Evolutionary conservation across 2,888 invertebrate genomes (phyloP).

Genomic region (Coenonympha glycerion): DNA sequence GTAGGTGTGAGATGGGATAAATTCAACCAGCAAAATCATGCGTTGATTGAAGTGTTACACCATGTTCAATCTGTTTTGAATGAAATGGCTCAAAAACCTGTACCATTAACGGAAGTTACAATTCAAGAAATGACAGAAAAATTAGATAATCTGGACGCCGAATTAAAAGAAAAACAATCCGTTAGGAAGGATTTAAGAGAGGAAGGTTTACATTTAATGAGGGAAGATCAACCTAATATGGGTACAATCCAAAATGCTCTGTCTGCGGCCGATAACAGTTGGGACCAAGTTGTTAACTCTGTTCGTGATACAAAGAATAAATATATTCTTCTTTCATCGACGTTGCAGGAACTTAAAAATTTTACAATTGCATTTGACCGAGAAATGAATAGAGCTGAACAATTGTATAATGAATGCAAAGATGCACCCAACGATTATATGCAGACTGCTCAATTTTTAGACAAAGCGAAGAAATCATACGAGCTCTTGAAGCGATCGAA

Average conservation of each 20-base stretch:
- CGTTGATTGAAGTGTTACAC: slow-evolving; percentile 79
- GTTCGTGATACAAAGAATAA: slow-evolving; percentile 84
- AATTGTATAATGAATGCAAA: slow-evolving; percentile 78
- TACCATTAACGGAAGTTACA: slow-evolving; percentile 63
- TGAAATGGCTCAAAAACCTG: slow-evolving; percentile 71
- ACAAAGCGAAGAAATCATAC: slow-evolving; percentile 84
- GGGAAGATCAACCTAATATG: slow-evolving; percentile 87
- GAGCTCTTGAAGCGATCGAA: slow-evolving; percentile 86
- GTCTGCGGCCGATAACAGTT: slow-evolving; percentile 84
- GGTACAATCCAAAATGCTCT: slow-evolving; percentile 87
- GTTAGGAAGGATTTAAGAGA: slow-evolving; percentile 84
- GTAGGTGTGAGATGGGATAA: slow-evolving; percentile 85
- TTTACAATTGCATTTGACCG: slow-evolving; percentile 81
- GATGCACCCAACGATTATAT: slow-evolving; percentile 83
- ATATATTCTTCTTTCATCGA: slow-evolving; percentile 82
- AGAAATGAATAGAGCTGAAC: slow-evolving; percentile 82
- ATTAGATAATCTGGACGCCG: slow-evolving; percentile 73
- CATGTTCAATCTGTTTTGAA: slow-evolving; percentile 74
- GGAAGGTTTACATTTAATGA: slow-evolving; percentile 86
- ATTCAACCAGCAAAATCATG: slow-evolving; percentile 84
- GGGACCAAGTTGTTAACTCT: slow-evolving; percentile 85
- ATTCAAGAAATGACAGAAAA: slow-evolving; percentile 70
- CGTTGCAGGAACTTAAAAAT: slow-evolving; percentile 84
- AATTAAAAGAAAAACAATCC: slow-evolving; percentile 75
- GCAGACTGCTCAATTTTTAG: slow-evolving; percentile 81